These are phyloP conservation scores for Norana najaformis DNA, from an alignment of 2,888 invertebrate genomes.

Conservation along the genomic window DNA sequence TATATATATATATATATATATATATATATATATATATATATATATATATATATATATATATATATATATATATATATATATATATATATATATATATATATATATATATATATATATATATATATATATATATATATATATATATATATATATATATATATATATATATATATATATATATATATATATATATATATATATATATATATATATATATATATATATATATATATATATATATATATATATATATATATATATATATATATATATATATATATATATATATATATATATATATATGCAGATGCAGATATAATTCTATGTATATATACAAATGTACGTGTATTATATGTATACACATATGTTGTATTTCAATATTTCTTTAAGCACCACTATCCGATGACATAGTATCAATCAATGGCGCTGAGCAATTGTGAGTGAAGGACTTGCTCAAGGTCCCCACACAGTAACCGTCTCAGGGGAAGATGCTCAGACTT, in stretches of 20 bases:
- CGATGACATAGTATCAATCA: too few relatives aligned
- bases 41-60: not conserved
- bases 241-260: not conserved
- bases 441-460: too few relatives aligned
- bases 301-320: not conserved
- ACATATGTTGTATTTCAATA: too few relatives aligned
- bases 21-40: not conserved
- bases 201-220: conserved; percentile 30
- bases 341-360: not conserved
- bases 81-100: conserved; percentile 22
- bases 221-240: conserved; percentile 24
- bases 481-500: too few relatives aligned
- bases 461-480: too few relatives aligned
- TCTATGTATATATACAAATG: conserved; percentile 18
- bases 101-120: conserved; percentile 27
- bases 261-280: conserved; percentile 10
- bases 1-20: too few relatives aligned
- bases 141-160: not conserved
- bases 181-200: conserved; percentile 24
- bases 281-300: conserved; percentile 20
- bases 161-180: not conserved
- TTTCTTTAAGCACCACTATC: too few relatives aligned
- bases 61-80: conserved; percentile 19
- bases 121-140: conserved; percentile 18
- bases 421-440: too few relatives aligned